Evolutionary conservation across 2,797 vertebrate genomes (phyloP), one percentile per base, ranked within the genome.

Genomic region (Smutsia gigantea): DNA sequence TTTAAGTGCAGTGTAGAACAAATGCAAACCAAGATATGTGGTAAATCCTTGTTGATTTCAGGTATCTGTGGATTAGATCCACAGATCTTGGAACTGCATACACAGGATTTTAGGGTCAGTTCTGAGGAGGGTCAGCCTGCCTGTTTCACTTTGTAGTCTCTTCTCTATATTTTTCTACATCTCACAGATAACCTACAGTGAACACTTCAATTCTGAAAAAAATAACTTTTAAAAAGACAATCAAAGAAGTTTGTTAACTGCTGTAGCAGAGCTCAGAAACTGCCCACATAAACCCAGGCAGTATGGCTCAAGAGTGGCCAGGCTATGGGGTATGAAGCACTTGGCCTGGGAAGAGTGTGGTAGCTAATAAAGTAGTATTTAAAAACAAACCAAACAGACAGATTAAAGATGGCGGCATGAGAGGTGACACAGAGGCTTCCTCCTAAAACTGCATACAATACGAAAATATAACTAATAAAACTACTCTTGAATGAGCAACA

Each of bases 191-290:
- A 78, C 74, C 89, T 71, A 88, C 17, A 25, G 31, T 53, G 21
- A 94, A 89, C 53, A 87, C 23, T 37, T 34, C 42, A 89, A 88
- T 93, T 94, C 61, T 91, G 64, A 84, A 94, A 75, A 95, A 96
- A 84, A 91, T 5, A 25, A 68, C 17, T 18, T 10, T 64, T 90
- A 49, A 64, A 90, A 68, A 57, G 90, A 84, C 53, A 23, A 53
- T n/a, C 42, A 39, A 89, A 66, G 63, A 61, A 92, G 31, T 66
- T 7, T 83, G 46, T 83, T 72, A 71, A 90, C 69, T 78, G 11
- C 7, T 51, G 17, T 8, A 92, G 57, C 69, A 68, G 34, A 93
- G 12, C 68, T 74, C 15, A 59, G 72, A 94, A 69, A 74, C 59
- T 46, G 21, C 75, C 37, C 61, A 87, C 25, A 39, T 17, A 81